Percentiles rank a stretch among this genome's conserved stretches.
phyloP scores from a whole-genome alignment of 1,140 invertebrate species.

The Papilio aristodemus region DNA sequence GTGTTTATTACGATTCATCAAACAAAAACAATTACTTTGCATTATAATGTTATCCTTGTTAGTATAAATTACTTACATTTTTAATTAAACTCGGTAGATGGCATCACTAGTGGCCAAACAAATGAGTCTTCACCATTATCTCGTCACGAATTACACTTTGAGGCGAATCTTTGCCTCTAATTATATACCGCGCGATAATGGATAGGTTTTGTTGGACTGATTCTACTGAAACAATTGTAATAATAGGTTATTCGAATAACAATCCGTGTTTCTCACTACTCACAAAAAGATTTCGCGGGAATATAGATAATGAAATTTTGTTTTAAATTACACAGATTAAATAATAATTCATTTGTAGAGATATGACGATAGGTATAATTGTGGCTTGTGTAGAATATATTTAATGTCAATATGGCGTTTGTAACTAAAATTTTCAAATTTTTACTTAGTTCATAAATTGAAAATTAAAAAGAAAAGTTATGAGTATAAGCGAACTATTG shows the following conservation, averaged over 20 bases:
- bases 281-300: neutral
- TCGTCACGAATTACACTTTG: slow-evolving; percentile 33
- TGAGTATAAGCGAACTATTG: too few species aligned
- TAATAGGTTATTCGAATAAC: slow-evolving; percentile 35
- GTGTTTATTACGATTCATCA: too few species aligned
- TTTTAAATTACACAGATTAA: neutral
- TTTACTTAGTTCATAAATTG: too few species aligned
- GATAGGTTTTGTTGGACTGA: slow-evolving; percentile 51
- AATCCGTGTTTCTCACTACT: slow-evolving; percentile 12
- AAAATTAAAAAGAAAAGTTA: too few species aligned
- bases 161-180: slow-evolving; percentile 47
- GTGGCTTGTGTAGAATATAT: too few species aligned
- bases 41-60: too few species aligned
- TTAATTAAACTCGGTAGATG: slow-evolving; percentile 48
- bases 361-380: too few species aligned
- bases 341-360: neutral
- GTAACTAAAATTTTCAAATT: too few species aligned
- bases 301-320: neutral
- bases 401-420: too few species aligned
- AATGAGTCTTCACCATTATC: slow-evolving; percentile 42
- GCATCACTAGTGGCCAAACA: slow-evolving; percentile 57
- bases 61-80: neutral
- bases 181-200: slow-evolving; percentile 53
- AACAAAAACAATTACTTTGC: too few species aligned
- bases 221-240: slow-evolving; percentile 45